phyloP scores from a whole-genome alignment of 1,140 invertebrate species.

The Meteorus sp. region DNA sequence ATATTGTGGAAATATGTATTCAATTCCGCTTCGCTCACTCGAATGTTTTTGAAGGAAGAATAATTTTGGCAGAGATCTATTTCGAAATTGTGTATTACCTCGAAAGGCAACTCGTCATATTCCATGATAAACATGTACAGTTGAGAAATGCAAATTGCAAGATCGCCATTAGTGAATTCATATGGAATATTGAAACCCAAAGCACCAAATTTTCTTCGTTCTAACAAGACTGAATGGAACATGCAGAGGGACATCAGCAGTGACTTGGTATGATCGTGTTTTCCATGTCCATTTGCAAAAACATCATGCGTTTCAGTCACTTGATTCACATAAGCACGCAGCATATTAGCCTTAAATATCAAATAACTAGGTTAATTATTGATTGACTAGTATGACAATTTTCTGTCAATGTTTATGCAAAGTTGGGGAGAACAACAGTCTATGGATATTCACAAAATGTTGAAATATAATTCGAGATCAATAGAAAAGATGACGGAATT shows the following conservation, averaged over 20 bases:
- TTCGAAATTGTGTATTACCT: slow-evolving; percentile 55
- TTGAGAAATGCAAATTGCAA: slow-evolving; percentile 72
- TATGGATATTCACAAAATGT: too few relatives aligned
- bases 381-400: too few relatives aligned
- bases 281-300: slow-evolving; percentile 58
- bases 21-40: too few relatives aligned
- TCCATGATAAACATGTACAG: slow-evolving; percentile 69
- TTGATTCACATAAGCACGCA: slow-evolving; percentile 63
- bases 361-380: too few relatives aligned
- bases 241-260: slow-evolving; percentile 72
- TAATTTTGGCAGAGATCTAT: too few relatives aligned
- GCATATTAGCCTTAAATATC: slow-evolving; percentile 71
- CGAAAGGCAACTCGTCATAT: slow-evolving; percentile 67
- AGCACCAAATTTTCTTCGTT: slow-evolving; percentile 72
- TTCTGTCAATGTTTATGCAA: too few relatives aligned
- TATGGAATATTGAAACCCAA: slow-evolving; percentile 78
- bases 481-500: too few relatives aligned
- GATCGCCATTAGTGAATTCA: slow-evolving; percentile 76
- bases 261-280: too few relatives aligned
- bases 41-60: too few relatives aligned
- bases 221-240: slow-evolving; percentile 72
- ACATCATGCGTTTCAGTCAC: slow-evolving; percentile 61
- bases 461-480: too few relatives aligned
- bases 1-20: too few relatives aligned
- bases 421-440: too few relatives aligned